Conservation (phyloP, 92 coral and sea anemone genomes). For the Bergia puertoricense region DNA sequence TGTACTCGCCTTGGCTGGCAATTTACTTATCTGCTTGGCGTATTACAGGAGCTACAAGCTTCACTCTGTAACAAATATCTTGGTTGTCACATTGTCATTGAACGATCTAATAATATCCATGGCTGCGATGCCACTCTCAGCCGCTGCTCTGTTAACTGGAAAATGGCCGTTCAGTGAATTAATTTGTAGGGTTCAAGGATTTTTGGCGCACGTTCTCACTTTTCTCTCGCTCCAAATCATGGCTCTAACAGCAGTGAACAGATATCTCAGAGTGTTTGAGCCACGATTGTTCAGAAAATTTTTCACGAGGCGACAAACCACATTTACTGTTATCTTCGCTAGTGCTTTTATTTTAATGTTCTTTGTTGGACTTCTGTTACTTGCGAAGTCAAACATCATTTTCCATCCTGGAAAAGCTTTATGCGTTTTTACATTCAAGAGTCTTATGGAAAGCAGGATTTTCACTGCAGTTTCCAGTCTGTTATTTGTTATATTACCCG, state of each 20-base stretch:
- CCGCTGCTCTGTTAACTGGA: conserved; percentile 53
- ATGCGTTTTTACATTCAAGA: conserved; percentile 55
- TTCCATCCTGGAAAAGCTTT: conserved; percentile 79
- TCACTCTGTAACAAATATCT: conserved; percentile 71
- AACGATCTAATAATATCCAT: conserved; percentile 70
- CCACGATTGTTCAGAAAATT: conserved; percentile 57
- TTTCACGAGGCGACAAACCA: conserved; percentile 64
- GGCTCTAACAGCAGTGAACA: conserved; percentile 82
- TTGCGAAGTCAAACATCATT: conserved; percentile 54
- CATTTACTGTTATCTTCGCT: conserved; percentile 53
- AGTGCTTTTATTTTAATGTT: conserved; percentile 50
- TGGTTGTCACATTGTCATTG: conserved; percentile 62
- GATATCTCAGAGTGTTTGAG: conserved; percentile 64
- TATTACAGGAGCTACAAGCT: conserved; percentile 57
- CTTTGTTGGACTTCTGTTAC: conserved; percentile 50
- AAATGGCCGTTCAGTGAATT: conserved; percentile 61
- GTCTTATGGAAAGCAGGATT: conserved; percentile 43
- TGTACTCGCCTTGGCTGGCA: conserved; percentile 63
- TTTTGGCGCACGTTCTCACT: conserved; percentile 66
- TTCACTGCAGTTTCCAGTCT: conserved; percentile 60
- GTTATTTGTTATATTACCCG: conserved; percentile 69
- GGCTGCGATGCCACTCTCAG: conserved; percentile 75
- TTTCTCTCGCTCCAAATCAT: conserved; percentile 79
- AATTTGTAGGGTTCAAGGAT: conserved; percentile 69
- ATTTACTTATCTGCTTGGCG: conserved; percentile 63